Conservation (phyloP, 2,797 vertebrate genomes). For the Parotocinclus haroldoi region DNA sequence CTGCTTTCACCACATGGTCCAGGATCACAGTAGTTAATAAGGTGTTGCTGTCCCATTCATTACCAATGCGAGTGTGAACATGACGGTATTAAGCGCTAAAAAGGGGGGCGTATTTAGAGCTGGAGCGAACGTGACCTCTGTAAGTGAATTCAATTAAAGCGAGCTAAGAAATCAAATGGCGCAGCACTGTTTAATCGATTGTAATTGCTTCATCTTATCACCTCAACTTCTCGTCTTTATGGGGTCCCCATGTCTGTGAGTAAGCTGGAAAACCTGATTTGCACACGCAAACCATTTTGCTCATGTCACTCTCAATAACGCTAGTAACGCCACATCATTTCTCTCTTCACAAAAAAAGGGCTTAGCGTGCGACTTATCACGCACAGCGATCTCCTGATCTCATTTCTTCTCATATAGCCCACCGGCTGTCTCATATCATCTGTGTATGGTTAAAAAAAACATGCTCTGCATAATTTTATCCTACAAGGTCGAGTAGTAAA, state of each 20-base stretch:
- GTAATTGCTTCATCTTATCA: slow-evolving; percentile 51
- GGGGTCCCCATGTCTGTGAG: too few relatives aligned
- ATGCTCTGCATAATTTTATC: neutral
- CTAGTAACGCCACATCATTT: neutral
- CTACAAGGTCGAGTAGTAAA: slow-evolving; percentile 1
- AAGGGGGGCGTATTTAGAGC: slow-evolving; percentile 25
- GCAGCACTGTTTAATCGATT: slow-evolving; percentile 40
- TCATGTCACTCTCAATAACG: neutral
- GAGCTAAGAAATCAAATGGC: slow-evolving; percentile 47
- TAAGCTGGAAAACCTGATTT: neutral
- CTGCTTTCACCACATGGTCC: slow-evolving; percentile 23
- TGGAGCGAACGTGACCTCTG: slow-evolving; percentile 44
- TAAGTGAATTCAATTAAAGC: slow-evolving; percentile 57
- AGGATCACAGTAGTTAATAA: slow-evolving; percentile 34
- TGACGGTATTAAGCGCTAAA: slow-evolving; percentile 22
- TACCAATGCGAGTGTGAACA: slow-evolving; percentile 23
- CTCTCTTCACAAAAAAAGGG: neutral
- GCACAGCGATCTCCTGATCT: neutral
- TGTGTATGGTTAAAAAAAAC: neutral
- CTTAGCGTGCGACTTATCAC: slow-evolving; percentile 1
- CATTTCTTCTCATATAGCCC: neutral
- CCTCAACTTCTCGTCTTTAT: slow-evolving; percentile 35
- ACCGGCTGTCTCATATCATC: neutral
- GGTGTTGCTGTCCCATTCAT: slow-evolving; percentile 35
- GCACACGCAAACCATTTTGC: neutral